phyloP scores from a whole-genome alignment of 2,113 vertebrate species.

The Promerops cafer region DNA sequence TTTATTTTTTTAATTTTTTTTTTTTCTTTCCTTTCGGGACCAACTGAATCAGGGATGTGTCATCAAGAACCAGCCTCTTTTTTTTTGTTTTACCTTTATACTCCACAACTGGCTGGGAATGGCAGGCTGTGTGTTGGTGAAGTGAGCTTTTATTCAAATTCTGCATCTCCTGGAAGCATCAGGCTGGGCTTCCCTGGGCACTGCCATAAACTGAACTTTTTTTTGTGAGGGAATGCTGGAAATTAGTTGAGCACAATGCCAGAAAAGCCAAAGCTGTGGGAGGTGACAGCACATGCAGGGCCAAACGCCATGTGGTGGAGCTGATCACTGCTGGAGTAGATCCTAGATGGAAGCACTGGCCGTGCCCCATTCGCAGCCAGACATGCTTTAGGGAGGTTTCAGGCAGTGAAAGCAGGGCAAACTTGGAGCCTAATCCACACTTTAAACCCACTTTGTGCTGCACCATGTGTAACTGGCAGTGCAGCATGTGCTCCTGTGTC shows the following conservation, averaged over 20 bases:
- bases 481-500: neutral
- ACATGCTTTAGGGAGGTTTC: neutral
- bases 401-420: neutral
- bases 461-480: neutral
- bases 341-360: no score
- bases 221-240: neutral
- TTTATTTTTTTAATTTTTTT: no score
- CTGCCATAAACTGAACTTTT: neutral
- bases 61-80: slow-evolving; percentile 27
- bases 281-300: neutral
- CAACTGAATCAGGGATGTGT: slow-evolving; percentile 64
- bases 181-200: neutral
- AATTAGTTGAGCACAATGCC: neutral
- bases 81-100: neutral
- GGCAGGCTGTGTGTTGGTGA: neutral
- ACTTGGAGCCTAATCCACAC: neutral
- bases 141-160: neutral
- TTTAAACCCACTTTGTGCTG: neutral
- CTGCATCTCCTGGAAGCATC: neutral
- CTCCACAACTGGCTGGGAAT: neutral
- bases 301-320: neutral
- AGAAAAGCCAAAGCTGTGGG: neutral
- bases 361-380: fast-evolving
- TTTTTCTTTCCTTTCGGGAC: neutral
- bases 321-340: neutral